Base-by-base conservation (phyloP, 2,113 vertebrate genomes). In the Acanthochromis polyacanthus region DNA sequence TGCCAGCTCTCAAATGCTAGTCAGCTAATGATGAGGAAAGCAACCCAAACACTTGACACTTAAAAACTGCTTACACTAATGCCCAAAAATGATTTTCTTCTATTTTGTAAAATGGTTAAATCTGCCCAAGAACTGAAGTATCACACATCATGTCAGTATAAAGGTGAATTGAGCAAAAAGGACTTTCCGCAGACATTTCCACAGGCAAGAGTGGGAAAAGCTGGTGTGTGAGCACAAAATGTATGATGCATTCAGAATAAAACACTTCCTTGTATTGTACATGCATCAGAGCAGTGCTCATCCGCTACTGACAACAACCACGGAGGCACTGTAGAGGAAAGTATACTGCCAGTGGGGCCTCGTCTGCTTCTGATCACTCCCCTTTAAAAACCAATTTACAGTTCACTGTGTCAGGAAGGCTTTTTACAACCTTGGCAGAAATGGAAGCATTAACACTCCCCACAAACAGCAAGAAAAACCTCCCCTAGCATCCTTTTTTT, bases 361-460 rank as follows among this genome's bases (percentile, higher is more conserved):
- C 10, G 10, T 17, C 22, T 64, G 45, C 14, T 9, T 68, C 73
- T 62, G 70, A 81, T 73, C 30, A 53, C 20, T 23, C 40, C 58
- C 55, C 23, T 87, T 66, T 75, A 46, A 67, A 80, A 80, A 68
- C 20, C 43, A 70, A 69, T 65, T 38, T 25, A 51, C 52, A 52
- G 61, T 52, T 77, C 73, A 78, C 50, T 25, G 10, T 30, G 63
- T 74, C 81, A 83, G 76, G 65, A n/a, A 38, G 32, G 58, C 40
- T 22, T 46, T 5, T 71, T 55, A 22, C 40, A 65, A 65, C 65
- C 67, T 69, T 1, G 17, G 61, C 61, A 57, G 57, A 67, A 67
- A 58, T 59, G 46, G 69, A 75, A 55, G 28, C 25, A 68, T 85
- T 62, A 75, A 83, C 64, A 52, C 67, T 77, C 71, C 53, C 23